Evolutionary conservation across 1,140 invertebrate genomes (phyloP).

Genomic region (Anastrepha ludens): DNA sequence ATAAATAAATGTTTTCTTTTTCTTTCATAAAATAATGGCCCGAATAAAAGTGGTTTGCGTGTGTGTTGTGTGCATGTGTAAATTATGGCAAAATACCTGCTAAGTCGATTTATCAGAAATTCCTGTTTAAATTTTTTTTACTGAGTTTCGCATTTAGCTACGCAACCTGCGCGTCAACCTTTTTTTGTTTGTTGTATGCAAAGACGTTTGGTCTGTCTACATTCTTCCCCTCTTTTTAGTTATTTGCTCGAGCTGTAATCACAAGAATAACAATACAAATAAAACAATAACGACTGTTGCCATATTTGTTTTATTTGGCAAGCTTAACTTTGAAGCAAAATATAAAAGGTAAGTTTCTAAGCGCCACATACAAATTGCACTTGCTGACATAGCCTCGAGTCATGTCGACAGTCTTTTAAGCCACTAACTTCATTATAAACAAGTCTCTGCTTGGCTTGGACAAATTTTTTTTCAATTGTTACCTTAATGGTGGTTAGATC

Average conservation of each 20-base stretch:
- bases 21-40: too few species aligned
- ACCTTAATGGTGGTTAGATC: too few species aligned
- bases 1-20: not conserved
- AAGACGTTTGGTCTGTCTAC: not conserved
- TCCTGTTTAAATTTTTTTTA: constrained; percentile 35
- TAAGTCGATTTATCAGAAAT: constrained; percentile 40
- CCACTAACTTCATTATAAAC: too few species aligned
- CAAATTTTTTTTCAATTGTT: too few species aligned
- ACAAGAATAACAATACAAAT: not conserved
- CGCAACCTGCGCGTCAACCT: not conserved
- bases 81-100: constrained; percentile 9
- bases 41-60: too few species aligned
- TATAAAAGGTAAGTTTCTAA: too few species aligned
- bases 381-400: too few species aligned
- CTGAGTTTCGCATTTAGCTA: not conserved
- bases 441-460: too few species aligned
- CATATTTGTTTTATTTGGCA: not conserved
- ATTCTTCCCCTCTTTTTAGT: constrained; percentile 27
- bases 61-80: not conserved
- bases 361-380: too few species aligned
- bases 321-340: not conserved
- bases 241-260: not conserved
- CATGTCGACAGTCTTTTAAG: too few species aligned
- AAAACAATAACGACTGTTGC: not conserved
- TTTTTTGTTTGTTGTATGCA: not conserved